A percentile compares a stretch with the other conserved stretches of the same genome.
Conservation (phyloP, 2,888 invertebrate genomes). For the Smittia sp. region DNA sequence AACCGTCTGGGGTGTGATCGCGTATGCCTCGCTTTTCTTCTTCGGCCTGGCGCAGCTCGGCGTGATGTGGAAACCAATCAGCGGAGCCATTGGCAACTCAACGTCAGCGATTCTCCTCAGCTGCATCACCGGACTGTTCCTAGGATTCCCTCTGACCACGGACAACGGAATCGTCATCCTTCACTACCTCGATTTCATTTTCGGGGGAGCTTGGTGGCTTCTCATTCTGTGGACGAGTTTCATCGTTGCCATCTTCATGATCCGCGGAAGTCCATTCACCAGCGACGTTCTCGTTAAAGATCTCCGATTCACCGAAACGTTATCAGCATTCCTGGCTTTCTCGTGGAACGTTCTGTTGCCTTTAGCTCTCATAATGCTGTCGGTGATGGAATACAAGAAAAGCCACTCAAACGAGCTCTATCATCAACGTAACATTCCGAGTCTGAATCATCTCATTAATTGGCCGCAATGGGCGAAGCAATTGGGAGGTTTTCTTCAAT, state of each 20-base stretch:
- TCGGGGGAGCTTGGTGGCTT: slow-evolving; percentile 86
- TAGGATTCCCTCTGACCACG: slow-evolving; percentile 83
- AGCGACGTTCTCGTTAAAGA: slow-evolving; percentile 57
- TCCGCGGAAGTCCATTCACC: slow-evolving; percentile 81
- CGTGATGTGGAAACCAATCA: slow-evolving; percentile 88
- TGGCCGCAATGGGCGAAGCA: slow-evolving; percentile 80
- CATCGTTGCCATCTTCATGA: slow-evolving; percentile 79
- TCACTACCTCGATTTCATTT: slow-evolving; percentile 79
- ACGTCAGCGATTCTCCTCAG: slow-evolving; percentile 72
- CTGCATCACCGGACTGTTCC: slow-evolving; percentile 75
- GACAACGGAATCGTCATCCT: slow-evolving; percentile 80
- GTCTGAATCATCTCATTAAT: slow-evolving; percentile 46
- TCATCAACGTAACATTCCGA: slow-evolving; percentile 62
- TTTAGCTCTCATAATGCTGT: slow-evolving; percentile 71
- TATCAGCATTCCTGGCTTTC: slow-evolving; percentile 68
- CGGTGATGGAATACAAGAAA: slow-evolving; percentile 69
- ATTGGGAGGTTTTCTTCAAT: slow-evolving; percentile 71
- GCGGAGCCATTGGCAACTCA: slow-evolving; percentile 72
- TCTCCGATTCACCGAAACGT: slow-evolving; percentile 56
- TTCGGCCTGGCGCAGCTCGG: slow-evolving; percentile 86
- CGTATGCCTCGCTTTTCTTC: slow-evolving; percentile 78
- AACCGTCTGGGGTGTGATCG: slow-evolving; percentile 73
- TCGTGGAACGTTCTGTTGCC: slow-evolving; percentile 87
- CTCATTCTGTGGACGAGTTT: slow-evolving; percentile 73
- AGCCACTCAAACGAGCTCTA: slow-evolving; percentile 67